Conservation (phyloP, 2,113 vertebrate genomes). For the Vidua macroura region DNA sequence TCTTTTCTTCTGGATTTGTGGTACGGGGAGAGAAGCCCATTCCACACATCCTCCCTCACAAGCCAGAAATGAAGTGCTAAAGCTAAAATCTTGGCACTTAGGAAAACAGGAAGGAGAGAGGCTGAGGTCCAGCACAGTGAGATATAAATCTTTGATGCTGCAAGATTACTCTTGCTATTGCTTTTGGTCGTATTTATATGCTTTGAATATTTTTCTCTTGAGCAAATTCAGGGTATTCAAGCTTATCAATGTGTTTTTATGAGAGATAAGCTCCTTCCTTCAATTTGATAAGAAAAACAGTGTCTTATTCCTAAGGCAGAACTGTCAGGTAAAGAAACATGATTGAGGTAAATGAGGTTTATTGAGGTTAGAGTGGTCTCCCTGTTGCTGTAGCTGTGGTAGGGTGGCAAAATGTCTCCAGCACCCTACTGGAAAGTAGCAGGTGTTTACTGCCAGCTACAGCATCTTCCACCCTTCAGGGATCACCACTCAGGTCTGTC, state of each 20-base stretch:
- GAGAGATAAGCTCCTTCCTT: background rate
- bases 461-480: background rate
- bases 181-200: background rate
- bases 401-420: background rate
- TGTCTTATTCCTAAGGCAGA: background rate
- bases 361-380: background rate
- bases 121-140: background rate
- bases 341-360: background rate
- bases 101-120: background rate
- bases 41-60: background rate
- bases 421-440: background rate
- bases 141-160: background rate
- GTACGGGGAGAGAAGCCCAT: background rate
- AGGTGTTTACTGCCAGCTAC: background rate
- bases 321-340: background rate
- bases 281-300: background rate
- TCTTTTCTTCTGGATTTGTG: background rate
- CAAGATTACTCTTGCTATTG: background rate
- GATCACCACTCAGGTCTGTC: background rate
- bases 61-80: slow-evolving; percentile 13
- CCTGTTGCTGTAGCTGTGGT: background rate
- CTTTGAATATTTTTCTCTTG: background rate
- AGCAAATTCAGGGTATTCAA: background rate
- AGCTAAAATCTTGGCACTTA: background rate
- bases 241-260: background rate